phyloP scores from a whole-genome alignment of 2,797 vertebrate genomes.

The Hypotaenidia okinawae region DNA sequence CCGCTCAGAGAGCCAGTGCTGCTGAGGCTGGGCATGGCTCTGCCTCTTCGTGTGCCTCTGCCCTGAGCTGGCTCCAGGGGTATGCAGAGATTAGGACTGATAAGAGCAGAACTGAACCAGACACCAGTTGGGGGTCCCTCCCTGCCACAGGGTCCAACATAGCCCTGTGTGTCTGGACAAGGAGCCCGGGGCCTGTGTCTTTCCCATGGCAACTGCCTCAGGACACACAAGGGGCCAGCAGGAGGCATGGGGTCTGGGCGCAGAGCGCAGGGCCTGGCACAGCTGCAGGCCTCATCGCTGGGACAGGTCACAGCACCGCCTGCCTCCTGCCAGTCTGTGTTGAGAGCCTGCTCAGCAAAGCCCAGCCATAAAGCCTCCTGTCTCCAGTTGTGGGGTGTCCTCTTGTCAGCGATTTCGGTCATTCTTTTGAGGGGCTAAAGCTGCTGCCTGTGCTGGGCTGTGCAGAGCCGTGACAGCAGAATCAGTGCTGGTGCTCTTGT shows the following conservation, averaged over 20 bases:
- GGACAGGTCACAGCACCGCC: too few species aligned
- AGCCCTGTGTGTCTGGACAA: accelerated
- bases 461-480: neutral
- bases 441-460: neutral
- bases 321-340: too few species aligned
- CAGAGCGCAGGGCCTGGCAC: too few species aligned
- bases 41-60: accelerated
- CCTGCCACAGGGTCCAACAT: accelerated
- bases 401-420: accelerated
- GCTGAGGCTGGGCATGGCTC: accelerated
- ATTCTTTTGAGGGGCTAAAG: neutral
- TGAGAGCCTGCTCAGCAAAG: too few species aligned
- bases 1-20: neutral
- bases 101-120: neutral
- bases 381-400: too few species aligned
- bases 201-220: neutral
- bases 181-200: too few species aligned
- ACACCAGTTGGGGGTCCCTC: neutral
- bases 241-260: too few species aligned
- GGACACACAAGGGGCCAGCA: accelerated
- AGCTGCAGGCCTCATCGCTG: too few species aligned
- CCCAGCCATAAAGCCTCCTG: accelerated
- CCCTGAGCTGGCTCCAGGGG: neutral
- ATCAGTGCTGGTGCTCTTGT: accelerated
- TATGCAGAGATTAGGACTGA: accelerated